A percentile compares a stretch with the other conserved stretches of the same genome.
phyloP scores from a whole-genome alignment of 2,113 vertebrate species.

The Cyanocitta stelleri region DNA sequence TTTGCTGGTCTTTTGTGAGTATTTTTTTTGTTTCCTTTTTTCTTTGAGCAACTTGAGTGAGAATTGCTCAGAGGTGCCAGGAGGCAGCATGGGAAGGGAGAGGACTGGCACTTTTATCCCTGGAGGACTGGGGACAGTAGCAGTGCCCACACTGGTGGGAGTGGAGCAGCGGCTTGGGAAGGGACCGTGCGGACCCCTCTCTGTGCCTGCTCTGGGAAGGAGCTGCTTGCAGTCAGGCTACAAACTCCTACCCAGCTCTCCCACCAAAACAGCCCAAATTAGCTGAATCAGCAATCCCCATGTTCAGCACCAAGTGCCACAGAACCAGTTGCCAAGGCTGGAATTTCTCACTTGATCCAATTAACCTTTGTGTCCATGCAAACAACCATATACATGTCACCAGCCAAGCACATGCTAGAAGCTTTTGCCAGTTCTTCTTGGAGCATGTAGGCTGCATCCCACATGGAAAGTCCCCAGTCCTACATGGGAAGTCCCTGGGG shows the following conservation, averaged over 20 bases:
- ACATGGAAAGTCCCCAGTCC: accelerated
- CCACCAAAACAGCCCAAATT: background rate
- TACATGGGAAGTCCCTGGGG: accelerated
- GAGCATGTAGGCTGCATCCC: background rate
- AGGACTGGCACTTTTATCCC: background rate
- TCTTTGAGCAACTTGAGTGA: background rate
- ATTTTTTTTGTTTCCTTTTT: background rate
- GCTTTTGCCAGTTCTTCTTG: background rate
- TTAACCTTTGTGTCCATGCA: conserved; percentile 2
- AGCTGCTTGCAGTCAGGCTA: background rate
- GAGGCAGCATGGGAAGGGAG: background rate
- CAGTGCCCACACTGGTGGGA: background rate
- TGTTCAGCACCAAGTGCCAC: background rate
- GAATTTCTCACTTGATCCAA: background rate
- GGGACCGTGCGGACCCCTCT: accelerated
- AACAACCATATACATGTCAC: background rate
- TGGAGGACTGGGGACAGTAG: background rate
- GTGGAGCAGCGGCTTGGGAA: background rate
- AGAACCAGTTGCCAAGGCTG: background rate
- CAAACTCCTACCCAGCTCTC: background rate
- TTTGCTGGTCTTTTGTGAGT: accelerated
- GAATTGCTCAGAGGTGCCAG: background rate
- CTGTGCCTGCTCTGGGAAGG: background rate
- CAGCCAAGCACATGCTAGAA: background rate
- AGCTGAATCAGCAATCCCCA: background rate